A percentile compares a stretch with the other conserved stretches of the same genome.
Conservation (phyloP, 2,797 vertebrate species). For the Orestias chungarensis region DNA sequence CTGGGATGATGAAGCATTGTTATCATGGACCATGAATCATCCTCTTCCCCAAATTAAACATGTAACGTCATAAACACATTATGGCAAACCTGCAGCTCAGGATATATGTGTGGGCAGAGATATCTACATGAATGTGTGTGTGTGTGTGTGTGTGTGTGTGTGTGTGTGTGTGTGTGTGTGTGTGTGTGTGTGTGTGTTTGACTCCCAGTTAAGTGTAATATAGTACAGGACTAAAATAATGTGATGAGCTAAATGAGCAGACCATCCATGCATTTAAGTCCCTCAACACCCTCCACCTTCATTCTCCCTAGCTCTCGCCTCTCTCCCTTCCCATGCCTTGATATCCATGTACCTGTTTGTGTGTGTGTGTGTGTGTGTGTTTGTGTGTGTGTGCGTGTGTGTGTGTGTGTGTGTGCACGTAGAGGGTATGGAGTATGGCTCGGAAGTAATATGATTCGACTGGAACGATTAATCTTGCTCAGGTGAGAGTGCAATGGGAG, state of each 20-base stretch:
- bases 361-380: conserved; percentile 16
- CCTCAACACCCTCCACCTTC: conserved; percentile 42
- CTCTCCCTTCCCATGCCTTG: conserved; percentile 1
- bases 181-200: conserved; percentile 63
- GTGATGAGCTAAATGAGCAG: conserved; percentile 80
- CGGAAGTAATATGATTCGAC: conserved; percentile 80
- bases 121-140: conserved; percentile 38
- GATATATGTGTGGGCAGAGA: conserved; percentile 19
- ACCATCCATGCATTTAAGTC: conserved; percentile 71
- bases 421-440: conserved; percentile 51
- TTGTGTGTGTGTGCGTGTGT: conserved; percentile 17
- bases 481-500: conserved; percentile 71
- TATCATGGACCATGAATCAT: conserved; percentile 68
- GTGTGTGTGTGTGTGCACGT: conserved; percentile 12
- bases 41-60: conserved; percentile 70
- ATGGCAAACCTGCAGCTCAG: conserved; percentile 50
- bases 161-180: conserved; percentile 39
- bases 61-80: conserved; percentile 63
- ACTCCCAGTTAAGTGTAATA: conserved; percentile 79
- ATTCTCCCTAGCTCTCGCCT: conserved; percentile 39
- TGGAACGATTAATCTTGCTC: conserved; percentile 82
- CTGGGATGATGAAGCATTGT: conserved; percentile 68
- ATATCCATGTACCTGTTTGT: conserved; percentile 6
- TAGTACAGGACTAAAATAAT: conserved; percentile 77
- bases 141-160: conserved; percentile 63